Evolutionary conservation across 1,140 invertebrate species (phyloP).

Genomic region (Gyrodactylus salaris): DNA sequence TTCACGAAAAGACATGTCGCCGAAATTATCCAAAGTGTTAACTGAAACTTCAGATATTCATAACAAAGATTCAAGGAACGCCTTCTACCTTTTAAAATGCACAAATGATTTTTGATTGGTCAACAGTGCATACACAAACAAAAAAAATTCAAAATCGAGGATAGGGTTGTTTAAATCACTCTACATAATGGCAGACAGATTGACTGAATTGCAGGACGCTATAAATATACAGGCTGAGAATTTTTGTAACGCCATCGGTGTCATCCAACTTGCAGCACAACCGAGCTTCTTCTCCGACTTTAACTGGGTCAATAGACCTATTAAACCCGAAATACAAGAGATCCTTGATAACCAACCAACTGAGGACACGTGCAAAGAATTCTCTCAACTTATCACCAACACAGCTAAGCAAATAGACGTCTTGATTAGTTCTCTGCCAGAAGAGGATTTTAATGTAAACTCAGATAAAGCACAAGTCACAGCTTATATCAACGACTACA

Average conservation of each 20-base stretch:
- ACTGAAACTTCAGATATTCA: too few relatives aligned
- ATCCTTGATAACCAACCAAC: neutral
- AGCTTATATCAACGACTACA: neutral
- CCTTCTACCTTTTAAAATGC: neutral
- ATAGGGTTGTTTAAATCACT: neutral
- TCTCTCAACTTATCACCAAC: neutral
- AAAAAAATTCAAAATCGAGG: too few relatives aligned
- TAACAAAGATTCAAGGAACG: neutral
- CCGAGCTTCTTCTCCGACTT: neutral
- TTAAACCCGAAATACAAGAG: neutral
- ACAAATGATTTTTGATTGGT: neutral
- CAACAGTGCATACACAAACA: too few relatives aligned
- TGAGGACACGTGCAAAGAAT: neutral
- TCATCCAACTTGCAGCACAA: conserved; percentile 3
- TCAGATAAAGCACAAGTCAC: neutral
- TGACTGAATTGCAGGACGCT: conserved; percentile 5
- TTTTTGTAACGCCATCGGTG: conserved; percentile 2
- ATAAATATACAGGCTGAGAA: conserved; percentile 6
- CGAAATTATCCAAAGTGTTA: too few relatives aligned
- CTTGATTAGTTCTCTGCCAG: neutral
- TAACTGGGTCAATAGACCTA: conserved; percentile 1
- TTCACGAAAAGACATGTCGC: neutral
- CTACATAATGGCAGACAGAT: conserved; percentile 1
- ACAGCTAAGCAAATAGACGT: neutral
- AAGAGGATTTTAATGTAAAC: neutral